Conservation (phyloP, 2,888 invertebrate species). For the Agrochola circellaris region DNA sequence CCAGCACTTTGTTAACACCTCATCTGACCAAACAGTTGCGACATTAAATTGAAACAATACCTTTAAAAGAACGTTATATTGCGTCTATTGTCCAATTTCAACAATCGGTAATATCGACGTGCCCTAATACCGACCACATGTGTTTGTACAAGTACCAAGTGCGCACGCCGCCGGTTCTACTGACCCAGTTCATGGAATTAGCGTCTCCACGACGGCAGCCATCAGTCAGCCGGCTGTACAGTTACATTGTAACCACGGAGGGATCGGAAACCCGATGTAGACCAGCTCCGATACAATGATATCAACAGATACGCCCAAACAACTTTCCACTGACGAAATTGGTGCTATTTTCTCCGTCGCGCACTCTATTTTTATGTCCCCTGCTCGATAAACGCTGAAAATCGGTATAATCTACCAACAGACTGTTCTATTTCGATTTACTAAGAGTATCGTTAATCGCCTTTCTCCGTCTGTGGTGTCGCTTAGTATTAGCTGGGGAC, state of each 20-base stretch:
- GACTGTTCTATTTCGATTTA: constrained; percentile 44
- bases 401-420: constrained; percentile 52
- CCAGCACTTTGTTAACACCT: constrained; percentile 68
- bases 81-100: constrained; percentile 35
- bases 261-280: constrained; percentile 62
- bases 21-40: constrained; percentile 70
- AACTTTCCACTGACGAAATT: constrained; percentile 64
- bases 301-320: constrained; percentile 58
- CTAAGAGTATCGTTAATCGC: constrained; percentile 51
- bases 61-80: constrained; percentile 10
- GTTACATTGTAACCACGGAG: constrained; percentile 68
- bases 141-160: constrained; percentile 78
- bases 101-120: constrained; percentile 33
- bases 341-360: constrained; percentile 57
- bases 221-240: constrained; percentile 76
- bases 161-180: constrained; percentile 75
- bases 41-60: constrained; percentile 66
- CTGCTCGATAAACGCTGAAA: constrained; percentile 53
- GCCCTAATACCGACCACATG: constrained; percentile 72
- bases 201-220: constrained; percentile 75
- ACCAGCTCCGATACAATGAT: constrained; percentile 57
- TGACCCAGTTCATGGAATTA: constrained; percentile 84
- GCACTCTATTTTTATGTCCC: constrained; percentile 51
- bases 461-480: constrained; percentile 63
- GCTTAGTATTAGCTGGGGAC: constrained; percentile 62